phyloP scores from a whole-genome alignment of 2,797 vertebrate genomes.

The Antennarius maculatus region DNA sequence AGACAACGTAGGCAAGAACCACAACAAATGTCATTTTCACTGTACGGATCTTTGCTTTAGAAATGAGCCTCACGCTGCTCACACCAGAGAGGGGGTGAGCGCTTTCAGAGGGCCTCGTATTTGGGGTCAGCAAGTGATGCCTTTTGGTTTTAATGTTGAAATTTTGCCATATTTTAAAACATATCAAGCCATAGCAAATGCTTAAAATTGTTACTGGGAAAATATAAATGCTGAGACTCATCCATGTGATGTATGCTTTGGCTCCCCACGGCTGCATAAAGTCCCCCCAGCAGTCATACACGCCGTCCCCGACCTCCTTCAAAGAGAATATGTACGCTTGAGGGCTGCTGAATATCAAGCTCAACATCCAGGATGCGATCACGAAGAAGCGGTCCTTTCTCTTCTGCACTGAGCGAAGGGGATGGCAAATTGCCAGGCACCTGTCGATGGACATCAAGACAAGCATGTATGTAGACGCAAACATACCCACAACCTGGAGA shows the following conservation, averaged over 20 bases:
- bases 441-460: conserved; percentile 97
- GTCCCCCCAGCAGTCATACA: conserved; percentile 95
- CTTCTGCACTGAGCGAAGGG: conserved; percentile 87
- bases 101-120: conserved; percentile 65
- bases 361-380: conserved; percentile 91
- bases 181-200: conserved; percentile 94
- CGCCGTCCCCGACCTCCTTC: conserved; percentile 87
- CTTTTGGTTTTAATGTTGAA: conserved; percentile 89
- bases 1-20: conserved; percentile 93
- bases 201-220: conserved; percentile 91
- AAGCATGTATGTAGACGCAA: conserved; percentile 98
- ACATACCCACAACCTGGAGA: conserved; percentile 97
- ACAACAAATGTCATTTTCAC: conserved; percentile 99
- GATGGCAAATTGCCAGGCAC: conserved; percentile 94
- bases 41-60: conserved; percentile 96
- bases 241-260: conserved; percentile 97
- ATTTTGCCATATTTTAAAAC: conserved; percentile 98
- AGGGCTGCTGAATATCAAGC: conserved; percentile 91
- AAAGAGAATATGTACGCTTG: conserved; percentile 96
- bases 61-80: conserved; percentile 95
- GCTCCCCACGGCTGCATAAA: conserved; percentile 95
- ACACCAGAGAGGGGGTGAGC: conserved; percentile 84
- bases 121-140: conserved; percentile 71
- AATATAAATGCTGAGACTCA: conserved; percentile 93
- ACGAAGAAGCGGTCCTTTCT: conserved; percentile 89